These are phyloP conservation scores for Coptodon rendalli DNA, from an alignment of 2,113 vertebrate genomes.

Conservation along the genomic window DNA sequence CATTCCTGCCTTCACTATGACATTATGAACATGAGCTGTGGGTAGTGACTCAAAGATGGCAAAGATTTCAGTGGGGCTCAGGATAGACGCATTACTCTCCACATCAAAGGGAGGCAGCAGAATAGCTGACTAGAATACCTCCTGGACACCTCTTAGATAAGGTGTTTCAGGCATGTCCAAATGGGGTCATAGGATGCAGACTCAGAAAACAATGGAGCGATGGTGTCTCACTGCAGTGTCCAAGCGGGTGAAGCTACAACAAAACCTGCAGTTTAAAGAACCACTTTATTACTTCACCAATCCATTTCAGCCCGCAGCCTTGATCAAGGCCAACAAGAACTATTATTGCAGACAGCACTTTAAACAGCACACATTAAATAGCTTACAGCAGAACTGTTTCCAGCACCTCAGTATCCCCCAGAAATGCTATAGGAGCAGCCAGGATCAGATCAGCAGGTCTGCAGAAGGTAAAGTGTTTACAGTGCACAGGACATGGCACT, in stretches of 20 bases:
- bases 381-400: neutral
- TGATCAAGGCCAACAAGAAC: neutral
- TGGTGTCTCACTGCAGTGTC: neutral
- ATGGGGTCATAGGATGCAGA: neutral
- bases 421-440: neutral
- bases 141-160: neutral
- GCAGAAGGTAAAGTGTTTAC: neutral
- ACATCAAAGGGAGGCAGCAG: neutral
- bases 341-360: neutral
- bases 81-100: neutral
- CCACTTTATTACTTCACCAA: neutral
- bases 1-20: neutral
- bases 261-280: neutral
- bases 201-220: neutral
- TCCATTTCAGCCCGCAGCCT: neutral
- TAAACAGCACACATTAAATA: neutral
- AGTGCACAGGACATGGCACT: neutral
- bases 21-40: neutral
- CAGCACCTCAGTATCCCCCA: neutral
- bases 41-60: neutral
- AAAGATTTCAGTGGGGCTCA: neutral
- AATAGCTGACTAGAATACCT: neutral
- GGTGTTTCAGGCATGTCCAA: fast-evolving
- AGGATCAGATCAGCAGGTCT: neutral
- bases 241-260: neutral